Evolutionary conservation across 2,113 vertebrate genomes (phyloP), one percentile per base, ranked within the genome.

Genomic region (Empidonax alnorum): DNA sequence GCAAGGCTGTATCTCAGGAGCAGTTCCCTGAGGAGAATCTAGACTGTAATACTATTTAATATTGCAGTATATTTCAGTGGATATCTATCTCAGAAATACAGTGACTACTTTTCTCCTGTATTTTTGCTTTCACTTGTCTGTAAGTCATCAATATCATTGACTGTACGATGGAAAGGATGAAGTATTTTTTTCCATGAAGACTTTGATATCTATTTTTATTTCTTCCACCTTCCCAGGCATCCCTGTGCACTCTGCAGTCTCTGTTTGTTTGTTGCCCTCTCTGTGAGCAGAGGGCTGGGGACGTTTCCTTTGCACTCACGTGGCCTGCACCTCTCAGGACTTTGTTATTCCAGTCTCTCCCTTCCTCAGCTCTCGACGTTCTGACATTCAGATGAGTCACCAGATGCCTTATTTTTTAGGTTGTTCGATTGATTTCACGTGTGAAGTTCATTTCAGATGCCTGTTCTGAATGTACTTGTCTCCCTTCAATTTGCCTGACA

Each of bases 351-450:
- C 50, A 30, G 62, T 52, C 85, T 72, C 78, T 84, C 33, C 52
- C 46, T 72, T 56, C 90, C 62, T 77, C 0, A 3, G 58, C 47
- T 90, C 87, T 71, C 24, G 67, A 56, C 65, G 75, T 78, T 62
- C 75, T 90, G 56, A 75, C 62, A 52, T 56, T 85, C 72, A 53
- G 67, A 89, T 94, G 87, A 93, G 72, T 90, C 88, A 90, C 53
- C 86, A 50, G 85, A n/a, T 44, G 73, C 58, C 13, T 65, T 69
- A 42, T 87, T 93, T 77, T 90, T 91, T 73, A 15, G 24, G 50
- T 83, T 46, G 41, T 69, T 86, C 85, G 41, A 46, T 85, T 86
- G 66, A 67, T 86, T 84, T 90, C 89, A 61, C 86, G 71, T 94
- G 92, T 87, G 67, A 87, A 89, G 72, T 86, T 87, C 39, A 84